Percentiles rank a stretch among this genome's conserved stretches.
These are phyloP conservation scores for Eupristina koningsbergeri DNA, from an alignment of 1,140 invertebrate species.

Conservation along the genomic window DNA sequence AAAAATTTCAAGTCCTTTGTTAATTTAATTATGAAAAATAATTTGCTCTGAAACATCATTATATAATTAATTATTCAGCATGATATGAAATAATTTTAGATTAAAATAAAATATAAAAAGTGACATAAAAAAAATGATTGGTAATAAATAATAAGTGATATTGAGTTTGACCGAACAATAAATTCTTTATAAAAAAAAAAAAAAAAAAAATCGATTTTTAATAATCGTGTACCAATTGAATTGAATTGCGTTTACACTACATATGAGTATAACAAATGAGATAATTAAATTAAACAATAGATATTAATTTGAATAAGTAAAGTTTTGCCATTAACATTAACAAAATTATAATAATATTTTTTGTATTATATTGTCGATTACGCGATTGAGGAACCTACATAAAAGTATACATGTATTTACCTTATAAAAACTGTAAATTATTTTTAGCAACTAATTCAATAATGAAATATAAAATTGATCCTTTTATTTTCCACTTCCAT, in stretches of 20 bases:
- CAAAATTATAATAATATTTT: background rate
- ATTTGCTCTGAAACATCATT: no score
- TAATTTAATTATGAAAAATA: no score
- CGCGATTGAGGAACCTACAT: background rate
- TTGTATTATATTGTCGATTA: background rate
- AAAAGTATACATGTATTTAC: background rate
- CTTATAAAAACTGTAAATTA: background rate
- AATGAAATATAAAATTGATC: background rate
- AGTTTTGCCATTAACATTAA: background rate
- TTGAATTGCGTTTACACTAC: background rate
- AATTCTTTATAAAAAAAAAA: background rate
- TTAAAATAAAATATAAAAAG: no score
- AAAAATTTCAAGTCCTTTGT: no score
- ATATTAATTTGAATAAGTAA: background rate
- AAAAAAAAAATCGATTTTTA: no score
- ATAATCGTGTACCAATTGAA: conserved; percentile 11
- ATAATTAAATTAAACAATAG: background rate
- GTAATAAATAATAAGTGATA: no score
- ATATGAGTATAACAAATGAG: background rate
- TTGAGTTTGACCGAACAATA: background rate
- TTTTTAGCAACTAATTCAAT: background rate
- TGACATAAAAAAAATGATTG: no score
- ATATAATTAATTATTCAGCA: no score
- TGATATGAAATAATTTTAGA: no score
- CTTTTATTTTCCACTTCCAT: background rate